Evolutionary conservation across 37 sponge, comb jelly and placozoan species (phyloP).

Genomic region (Amphimedon queenslandica): DNA sequence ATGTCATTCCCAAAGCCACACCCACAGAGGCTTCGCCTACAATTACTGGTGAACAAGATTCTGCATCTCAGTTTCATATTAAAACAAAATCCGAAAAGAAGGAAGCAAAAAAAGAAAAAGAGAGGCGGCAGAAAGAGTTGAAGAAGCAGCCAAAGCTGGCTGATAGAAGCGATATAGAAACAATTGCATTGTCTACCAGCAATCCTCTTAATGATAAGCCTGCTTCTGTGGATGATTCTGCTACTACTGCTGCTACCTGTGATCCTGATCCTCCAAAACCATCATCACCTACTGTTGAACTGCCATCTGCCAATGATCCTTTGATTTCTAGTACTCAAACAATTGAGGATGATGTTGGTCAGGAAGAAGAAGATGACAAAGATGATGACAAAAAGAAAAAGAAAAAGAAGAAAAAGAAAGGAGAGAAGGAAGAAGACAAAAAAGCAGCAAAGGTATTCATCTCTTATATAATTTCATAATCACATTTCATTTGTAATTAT

Average conservation of each 20-base stretch:
- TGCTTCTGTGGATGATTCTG: constrained; percentile 15
- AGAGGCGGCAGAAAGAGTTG: constrained; percentile 27
- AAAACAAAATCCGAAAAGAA: constrained; percentile 21
- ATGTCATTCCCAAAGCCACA: too few species aligned
- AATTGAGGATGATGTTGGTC: constrained; percentile 13
- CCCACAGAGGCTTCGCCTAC: too few species aligned
- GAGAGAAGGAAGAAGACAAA: constrained; percentile 24
- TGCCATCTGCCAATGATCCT: too few species aligned
- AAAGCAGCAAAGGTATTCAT: too few species aligned
- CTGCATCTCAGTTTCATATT: too few species aligned
- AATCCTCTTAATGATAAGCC: background rate
- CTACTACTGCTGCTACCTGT: too few species aligned
- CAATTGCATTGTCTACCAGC: background rate
- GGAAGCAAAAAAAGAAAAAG: constrained; percentile 39
- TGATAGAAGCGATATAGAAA: constrained; percentile 22
- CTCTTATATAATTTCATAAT: too few species aligned
- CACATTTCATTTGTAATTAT: too few species aligned
- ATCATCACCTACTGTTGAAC: too few species aligned
- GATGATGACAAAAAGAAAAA: constrained; percentile 60
- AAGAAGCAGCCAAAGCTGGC: too few species aligned
- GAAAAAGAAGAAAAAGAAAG: constrained; percentile 74
- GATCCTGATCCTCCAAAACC: background rate
- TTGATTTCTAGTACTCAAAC: too few species aligned
- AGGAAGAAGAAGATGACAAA: constrained; percentile 5
- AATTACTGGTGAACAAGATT: too few species aligned